Conservation (phyloP, 2,113 vertebrate species). For the Chionomys nivalis region DNA sequence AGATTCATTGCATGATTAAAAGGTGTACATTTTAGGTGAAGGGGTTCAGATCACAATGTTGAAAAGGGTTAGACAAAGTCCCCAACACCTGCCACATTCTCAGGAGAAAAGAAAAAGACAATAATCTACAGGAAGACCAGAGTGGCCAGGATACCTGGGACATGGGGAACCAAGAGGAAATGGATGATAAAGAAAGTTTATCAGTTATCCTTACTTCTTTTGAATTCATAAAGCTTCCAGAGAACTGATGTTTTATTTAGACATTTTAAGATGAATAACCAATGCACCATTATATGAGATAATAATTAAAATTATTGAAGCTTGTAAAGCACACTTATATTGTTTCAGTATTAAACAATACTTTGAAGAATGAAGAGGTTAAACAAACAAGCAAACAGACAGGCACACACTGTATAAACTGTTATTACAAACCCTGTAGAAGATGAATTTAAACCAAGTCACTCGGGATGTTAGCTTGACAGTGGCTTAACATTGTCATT, state of each 20-base stretch:
- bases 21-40: neutral
- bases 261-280: neutral
- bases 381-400: neutral
- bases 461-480: neutral
- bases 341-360: slow-evolving; percentile 21
- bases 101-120: slow-evolving; percentile 16
- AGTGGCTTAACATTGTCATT: slow-evolving; percentile 33
- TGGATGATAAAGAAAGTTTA: neutral
- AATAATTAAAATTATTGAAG: neutral
- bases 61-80: neutral
- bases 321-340: neutral
- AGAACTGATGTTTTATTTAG: neutral
- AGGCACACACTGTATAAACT: neutral
- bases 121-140: neutral
- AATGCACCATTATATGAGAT: neutral
- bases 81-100: neutral
- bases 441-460: slow-evolving; percentile 61
- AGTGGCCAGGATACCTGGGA: neutral
- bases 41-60: neutral
- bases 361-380: neutral
- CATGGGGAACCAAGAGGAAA: neutral
- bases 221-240: neutral
- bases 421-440: slow-evolving; percentile 29
- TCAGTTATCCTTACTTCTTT: slow-evolving; percentile 38
- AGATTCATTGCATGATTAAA: neutral